Conservation (phyloP, 2,888 invertebrate genomes). For the Plusia festucae region DNA sequence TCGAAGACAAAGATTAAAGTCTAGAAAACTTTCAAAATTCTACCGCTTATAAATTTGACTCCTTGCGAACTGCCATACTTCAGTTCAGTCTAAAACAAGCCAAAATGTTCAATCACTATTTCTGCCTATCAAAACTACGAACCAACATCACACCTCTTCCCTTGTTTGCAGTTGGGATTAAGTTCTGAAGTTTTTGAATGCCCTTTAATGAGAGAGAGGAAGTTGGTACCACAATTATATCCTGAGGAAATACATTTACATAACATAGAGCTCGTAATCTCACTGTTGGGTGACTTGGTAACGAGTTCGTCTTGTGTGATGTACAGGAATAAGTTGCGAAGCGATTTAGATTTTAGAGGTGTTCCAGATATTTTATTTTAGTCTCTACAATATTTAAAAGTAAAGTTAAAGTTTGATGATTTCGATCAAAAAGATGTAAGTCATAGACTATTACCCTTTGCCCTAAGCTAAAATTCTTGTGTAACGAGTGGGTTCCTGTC, state of each 20-base stretch:
- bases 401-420: no score
- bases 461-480: no score
- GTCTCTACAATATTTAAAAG: not conserved
- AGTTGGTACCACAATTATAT: conserved; percentile 67
- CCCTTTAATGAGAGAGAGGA: conserved; percentile 65
- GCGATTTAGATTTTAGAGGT: conserved; percentile 17
- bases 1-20: no score
- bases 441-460: no score
- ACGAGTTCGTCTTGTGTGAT: conserved; percentile 50
- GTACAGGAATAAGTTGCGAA: conserved; percentile 18
- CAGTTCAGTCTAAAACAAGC: no score
- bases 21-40: no score
- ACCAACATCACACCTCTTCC: conserved; percentile 45
- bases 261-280: conserved; percentile 56
- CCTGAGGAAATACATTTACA: conserved; percentile 66
- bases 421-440: no score
- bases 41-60: no score
- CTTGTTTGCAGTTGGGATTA: conserved; percentile 64
- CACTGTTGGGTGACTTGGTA: conserved; percentile 45
- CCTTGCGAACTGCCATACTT: no score
- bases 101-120: not conserved
- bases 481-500: no score
- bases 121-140: conserved; percentile 18
- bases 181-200: conserved; percentile 71
- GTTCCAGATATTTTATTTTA: not conserved